A percentile compares a stretch with the other conserved stretches of the same genome.
These are phyloP conservation scores for Caranx ignobilis DNA, from an alignment of 2,113 vertebrate genomes.

Conservation along the genomic window DNA sequence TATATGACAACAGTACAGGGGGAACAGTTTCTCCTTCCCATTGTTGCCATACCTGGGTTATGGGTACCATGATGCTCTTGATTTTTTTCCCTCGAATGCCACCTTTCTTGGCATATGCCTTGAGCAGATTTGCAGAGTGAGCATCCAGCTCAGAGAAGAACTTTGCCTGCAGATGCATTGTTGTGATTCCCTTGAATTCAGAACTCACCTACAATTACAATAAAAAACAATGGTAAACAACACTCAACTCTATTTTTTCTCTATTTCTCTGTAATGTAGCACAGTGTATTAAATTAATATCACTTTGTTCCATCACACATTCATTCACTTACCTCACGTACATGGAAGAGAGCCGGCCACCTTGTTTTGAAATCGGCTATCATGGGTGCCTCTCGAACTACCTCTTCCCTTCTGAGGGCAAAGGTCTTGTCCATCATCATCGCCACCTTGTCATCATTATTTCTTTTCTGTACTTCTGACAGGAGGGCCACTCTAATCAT, in stretches of 20 bases:
- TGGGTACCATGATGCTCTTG: conserved; percentile 6
- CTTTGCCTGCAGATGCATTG: conserved; percentile 6
- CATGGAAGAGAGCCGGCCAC: conserved; percentile 22
- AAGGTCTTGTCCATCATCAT: conserved; percentile 31
- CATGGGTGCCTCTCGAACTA: conserved; percentile 26
- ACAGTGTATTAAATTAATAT: no score
- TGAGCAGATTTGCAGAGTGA: background rate
- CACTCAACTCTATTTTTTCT: background rate
- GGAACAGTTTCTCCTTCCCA: no score
- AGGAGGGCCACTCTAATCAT: background rate
- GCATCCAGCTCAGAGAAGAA: conserved; percentile 23
- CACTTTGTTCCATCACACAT: no score
- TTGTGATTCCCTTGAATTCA: conserved; percentile 17
- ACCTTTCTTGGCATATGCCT: background rate
- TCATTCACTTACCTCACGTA: conserved; percentile 4
- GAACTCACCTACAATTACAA: background rate
- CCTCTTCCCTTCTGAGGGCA: conserved; percentile 22
- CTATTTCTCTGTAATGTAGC: no score
- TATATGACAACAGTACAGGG: background rate
- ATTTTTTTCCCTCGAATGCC: conserved; percentile 1
- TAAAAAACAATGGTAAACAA: background rate
- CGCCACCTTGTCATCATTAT: conserved; percentile 3
- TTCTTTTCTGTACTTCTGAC: conserved; percentile 2
- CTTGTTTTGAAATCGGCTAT: conserved; percentile 27
- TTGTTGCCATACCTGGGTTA: background rate